Base-by-base conservation (phyloP, 2,797 vertebrate species). In the Phalanger gymnotis region DNA sequence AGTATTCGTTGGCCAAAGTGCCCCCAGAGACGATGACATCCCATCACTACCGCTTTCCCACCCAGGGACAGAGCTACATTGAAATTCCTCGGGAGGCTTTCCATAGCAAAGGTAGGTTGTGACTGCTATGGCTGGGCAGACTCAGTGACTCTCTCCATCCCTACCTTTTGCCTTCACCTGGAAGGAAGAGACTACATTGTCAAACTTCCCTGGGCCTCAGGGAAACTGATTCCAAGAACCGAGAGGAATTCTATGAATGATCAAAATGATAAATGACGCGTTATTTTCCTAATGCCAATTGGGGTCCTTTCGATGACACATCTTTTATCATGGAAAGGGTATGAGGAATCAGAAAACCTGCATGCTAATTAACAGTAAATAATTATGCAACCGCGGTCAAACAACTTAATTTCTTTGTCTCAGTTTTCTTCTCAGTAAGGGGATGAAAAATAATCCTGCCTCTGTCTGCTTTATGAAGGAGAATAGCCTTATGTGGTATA, bases 81-180 rank as follows among this genome's bases (percentile, higher is more conserved):
- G 99, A 99, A 19, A 99, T 99, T 52, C 99, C 99, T 0, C 99
- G 99, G 0, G 99, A 99, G 97, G 99, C 99, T 54, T 99, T 99
- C 96, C 96, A 97, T 57, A 97, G 98, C 96, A 98, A 98, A 98
- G 99, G 99, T 99, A 98, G 99, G 99, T 98, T 58, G 1, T 95
- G 57, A 87, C 40, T 27, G 22, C 40, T 40, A 47, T 47, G 22
- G 9, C 73, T 47, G 73, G 66, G 73, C 73, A 13, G 30, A 40
- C 30, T n/a, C 25, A 51, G 22, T 27, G 91, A 34, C 52, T 27
- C 57, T 56, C 28, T 87, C 92, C 5, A 3, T 51, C 0, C 34
- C 66, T 89, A 5, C 54, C 19, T 1, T 91, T 25, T 40, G 6
- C 16, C 2, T n/a, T 40, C n/a, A 73, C 6, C n/a, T 87, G 40